Base-by-base conservation (phyloP, 2,113 vertebrate genomes). In the Podilymbus podiceps region DNA sequence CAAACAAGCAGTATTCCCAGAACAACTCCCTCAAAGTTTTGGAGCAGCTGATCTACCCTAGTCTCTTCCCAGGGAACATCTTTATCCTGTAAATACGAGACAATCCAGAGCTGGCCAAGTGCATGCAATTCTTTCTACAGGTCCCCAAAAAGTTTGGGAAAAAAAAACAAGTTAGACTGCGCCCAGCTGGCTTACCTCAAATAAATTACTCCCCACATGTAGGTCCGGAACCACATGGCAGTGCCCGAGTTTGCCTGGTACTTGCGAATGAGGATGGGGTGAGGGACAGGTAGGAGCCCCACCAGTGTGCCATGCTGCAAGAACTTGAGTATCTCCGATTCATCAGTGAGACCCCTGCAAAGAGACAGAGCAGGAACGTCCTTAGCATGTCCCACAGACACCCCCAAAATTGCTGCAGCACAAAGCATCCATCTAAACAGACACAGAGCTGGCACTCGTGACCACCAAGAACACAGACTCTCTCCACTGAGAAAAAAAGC, bases 121-220 rank as follows among this genome's bases (percentile, higher is more conserved):
- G 5, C 62, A 66, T 10, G 12, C 46, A 80, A 27, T 67, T 55
- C 42, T 62, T 58, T 40, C 82, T 47, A 25, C 1, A 71, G 47
- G 24, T 17, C 6, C 15, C 69, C 16, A 11, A 11, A 28, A 64
- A 35, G 21, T 40, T 8, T 78, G 67, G 53, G n/a, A n/a, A 76
- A 63, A 55, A 52, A 83, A 20, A 68, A 11, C 16, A 22, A 42
- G 49, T 22, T 22, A 63, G 28, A 5, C 14, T 58, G 44, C 21
- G 86, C 6, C 24, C 27, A 81, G 66, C 44, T 74, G n/a, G 22
- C 56, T 98, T 95, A 99, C 99, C 99, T 99, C 97, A 99, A 96
- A 95, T 99, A 99, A 97, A 99, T 99, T 53, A 99, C 99, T 11
- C 99, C 99, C 99, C 99, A 99, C 99, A 99, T 99, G 97, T 99